Base-by-base conservation (phyloP, 1,140 invertebrate genomes). In the Drosophila sp. region DNA sequence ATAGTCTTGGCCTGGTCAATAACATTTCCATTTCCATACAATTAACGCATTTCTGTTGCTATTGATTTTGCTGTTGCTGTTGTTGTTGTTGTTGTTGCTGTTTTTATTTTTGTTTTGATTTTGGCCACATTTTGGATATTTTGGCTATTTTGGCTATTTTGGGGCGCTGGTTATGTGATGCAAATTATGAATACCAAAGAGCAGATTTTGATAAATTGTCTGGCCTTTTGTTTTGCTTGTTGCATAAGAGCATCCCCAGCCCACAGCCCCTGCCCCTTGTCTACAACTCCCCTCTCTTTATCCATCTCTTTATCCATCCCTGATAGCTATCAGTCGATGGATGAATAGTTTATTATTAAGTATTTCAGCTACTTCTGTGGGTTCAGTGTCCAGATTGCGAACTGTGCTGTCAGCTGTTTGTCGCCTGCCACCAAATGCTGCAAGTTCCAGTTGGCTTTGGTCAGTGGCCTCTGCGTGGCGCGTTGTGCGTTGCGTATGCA, bases 111-210 rank as follows among this genome's bases (percentile, higher is more conserved):
- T n/a, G n/a, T n/a, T 21, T 41, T 41, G 11, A 76, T 76, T 48
- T 76, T 45, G 43, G 43, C 43, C 25, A 48, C 18, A 40, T 29
- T 51, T 21, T 21, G 21, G 21, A 1, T 21, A 50, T 62, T 66
- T 73, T 75, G 57, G 57, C 57, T 11, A 59, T 27, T 82, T 78
- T 81, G 40, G 61, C 62, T 72, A 73, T 76, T 80, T 75, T 36
- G 78, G 74, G 78, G 74, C 59, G 78, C 76, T 74, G 66, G 70
- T 83, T 83, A 83, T 83, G 82, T 86, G 78, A 86, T 86, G 81
- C 81, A 86, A 86, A 86, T 81, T 86, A 87, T 86, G 65, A 84
- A 82, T 77, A 80, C 57, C 62, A 76, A 58, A 75, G 38, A 54
- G 61, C 59, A 64, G 53, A 75, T 70, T 65, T 86, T 86, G 81